These are phyloP conservation scores for Pseudomugil gertrudae DNA, from an alignment of 2,797 vertebrate species.

Conservation along the genomic window DNA sequence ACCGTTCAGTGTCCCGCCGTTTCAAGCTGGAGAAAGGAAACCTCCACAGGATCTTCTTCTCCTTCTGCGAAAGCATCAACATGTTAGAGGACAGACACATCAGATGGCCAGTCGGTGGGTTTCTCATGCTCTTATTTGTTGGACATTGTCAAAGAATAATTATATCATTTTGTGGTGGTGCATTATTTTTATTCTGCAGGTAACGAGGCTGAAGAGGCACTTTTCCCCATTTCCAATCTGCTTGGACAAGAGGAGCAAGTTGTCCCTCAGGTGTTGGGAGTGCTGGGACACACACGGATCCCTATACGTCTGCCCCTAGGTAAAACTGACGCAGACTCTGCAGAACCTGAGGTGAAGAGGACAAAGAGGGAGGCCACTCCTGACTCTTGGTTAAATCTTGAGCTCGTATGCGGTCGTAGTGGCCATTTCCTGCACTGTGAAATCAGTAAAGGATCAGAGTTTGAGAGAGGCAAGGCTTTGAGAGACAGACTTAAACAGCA, in stretches of 20 bases:
- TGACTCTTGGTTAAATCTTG: slow-evolving; percentile 79
- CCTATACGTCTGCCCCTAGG: slow-evolving; percentile 74
- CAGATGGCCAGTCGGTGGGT: slow-evolving; percentile 76
- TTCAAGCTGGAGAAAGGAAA: slow-evolving; percentile 85
- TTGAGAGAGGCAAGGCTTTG: slow-evolving; percentile 60
- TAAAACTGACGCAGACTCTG: slow-evolving; percentile 64
- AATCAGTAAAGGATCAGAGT: slow-evolving; percentile 69
- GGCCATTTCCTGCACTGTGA: slow-evolving; percentile 77
- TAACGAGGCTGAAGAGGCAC: slow-evolving; percentile 49
- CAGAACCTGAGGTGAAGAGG: slow-evolving; percentile 62
- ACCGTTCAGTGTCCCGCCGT: slow-evolving; percentile 77
- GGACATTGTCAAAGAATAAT: background rate
- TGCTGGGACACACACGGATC: slow-evolving; percentile 78
- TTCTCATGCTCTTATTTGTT: background rate
- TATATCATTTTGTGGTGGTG: background rate
- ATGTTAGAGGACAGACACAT: slow-evolving; percentile 68
- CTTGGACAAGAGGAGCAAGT: slow-evolving; percentile 18
- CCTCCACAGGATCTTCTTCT: slow-evolving; percentile 84
- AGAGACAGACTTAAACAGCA: slow-evolving; percentile 62
- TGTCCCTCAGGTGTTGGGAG: slow-evolving; percentile 74
- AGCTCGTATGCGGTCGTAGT: slow-evolving; percentile 71
- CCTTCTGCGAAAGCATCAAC: slow-evolving; percentile 80
- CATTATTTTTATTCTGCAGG: slow-evolving; percentile 49
- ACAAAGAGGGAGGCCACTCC: slow-evolving; percentile 67
- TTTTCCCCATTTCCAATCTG: slow-evolving; percentile 62